Evolutionary conservation across 1,140 invertebrate genomes (phyloP).

Genomic region (Drosophila triauraria): DNA sequence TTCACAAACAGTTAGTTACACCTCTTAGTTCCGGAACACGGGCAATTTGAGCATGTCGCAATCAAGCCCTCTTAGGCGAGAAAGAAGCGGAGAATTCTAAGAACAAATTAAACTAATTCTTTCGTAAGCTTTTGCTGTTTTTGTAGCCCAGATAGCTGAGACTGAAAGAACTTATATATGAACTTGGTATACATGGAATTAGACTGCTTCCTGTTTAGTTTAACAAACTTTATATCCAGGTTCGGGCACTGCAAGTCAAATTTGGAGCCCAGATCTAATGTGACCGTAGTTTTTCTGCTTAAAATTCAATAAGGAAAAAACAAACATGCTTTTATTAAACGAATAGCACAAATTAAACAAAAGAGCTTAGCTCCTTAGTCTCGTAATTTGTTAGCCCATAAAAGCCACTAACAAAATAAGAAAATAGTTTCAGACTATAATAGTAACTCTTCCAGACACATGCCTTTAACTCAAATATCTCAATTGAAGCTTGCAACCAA

Average conservation of each 20-base stretch:
- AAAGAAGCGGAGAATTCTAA: not conserved
- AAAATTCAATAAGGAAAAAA: not conserved
- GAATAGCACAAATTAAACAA: too few species aligned
- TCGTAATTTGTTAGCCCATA: not conserved
- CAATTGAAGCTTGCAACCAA: constrained; percentile 1
- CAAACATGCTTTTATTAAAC: not conserved
- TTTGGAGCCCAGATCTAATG: not conserved
- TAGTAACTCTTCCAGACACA: not conserved
- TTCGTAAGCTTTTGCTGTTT: constrained; percentile 1
- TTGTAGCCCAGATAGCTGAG: constrained; percentile 1
- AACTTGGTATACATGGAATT: not conserved
- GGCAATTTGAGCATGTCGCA: constrained; percentile 15
- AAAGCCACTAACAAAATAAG: not conserved
- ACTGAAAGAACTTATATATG: not conserved
- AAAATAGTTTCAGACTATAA: not conserved
- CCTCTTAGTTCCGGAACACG: constrained; percentile 46
- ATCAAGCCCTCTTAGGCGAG: constrained; percentile 5
- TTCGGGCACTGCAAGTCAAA: not conserved
- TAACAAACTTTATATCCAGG: too few species aligned
- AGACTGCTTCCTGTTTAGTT: not conserved
- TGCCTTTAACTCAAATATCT: not conserved
- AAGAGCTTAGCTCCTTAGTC: not conserved
- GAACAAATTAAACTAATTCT: constrained; percentile 12
- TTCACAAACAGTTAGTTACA: constrained; percentile 46
- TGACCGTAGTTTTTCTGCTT: too few species aligned